phyloP scores from a whole-genome alignment of 2,888 invertebrate species.

The Lycia hirtaria region DNA sequence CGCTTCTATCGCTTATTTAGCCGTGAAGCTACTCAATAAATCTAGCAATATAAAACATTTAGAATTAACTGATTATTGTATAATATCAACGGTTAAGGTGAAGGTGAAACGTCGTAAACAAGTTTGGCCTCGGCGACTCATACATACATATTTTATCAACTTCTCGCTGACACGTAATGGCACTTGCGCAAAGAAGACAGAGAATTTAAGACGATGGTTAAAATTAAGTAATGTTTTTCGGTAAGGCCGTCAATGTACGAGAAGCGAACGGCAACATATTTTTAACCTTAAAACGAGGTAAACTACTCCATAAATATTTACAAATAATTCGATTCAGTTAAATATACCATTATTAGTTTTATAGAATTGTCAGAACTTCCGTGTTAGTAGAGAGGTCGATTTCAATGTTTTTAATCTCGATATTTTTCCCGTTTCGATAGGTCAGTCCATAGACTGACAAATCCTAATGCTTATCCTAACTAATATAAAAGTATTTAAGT shows the following conservation, averaged over 20 bases:
- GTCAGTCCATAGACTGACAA: background rate
- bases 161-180: too few relatives aligned
- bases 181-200: too few relatives aligned
- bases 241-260: too few relatives aligned
- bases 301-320: conserved; percentile 7
- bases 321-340: background rate
- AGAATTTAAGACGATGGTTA: too few relatives aligned
- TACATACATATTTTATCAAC: too few relatives aligned
- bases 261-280: conserved; percentile 7
- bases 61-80: background rate
- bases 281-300: conserved; percentile 19
- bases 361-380: background rate
- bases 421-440: too few relatives aligned
- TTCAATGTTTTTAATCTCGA: background rate
- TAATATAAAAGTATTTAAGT: too few relatives aligned
- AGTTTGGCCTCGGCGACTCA: conserved; percentile 6
- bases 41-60: background rate
- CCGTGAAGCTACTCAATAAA: background rate
- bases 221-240: too few relatives aligned
- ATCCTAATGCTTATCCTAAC: too few relatives aligned
- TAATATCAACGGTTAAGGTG: conserved; percentile 6
- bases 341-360: background rate
- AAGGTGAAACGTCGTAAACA: conserved; percentile 19
- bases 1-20: too few relatives aligned
- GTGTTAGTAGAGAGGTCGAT: background rate